A percentile compares a stretch with the other conserved stretches of the same genome.
These are phyloP conservation scores for Tragelaphus oryx DNA, from an alignment of 2,797 vertebrate species.

Conservation along the genomic window DNA sequence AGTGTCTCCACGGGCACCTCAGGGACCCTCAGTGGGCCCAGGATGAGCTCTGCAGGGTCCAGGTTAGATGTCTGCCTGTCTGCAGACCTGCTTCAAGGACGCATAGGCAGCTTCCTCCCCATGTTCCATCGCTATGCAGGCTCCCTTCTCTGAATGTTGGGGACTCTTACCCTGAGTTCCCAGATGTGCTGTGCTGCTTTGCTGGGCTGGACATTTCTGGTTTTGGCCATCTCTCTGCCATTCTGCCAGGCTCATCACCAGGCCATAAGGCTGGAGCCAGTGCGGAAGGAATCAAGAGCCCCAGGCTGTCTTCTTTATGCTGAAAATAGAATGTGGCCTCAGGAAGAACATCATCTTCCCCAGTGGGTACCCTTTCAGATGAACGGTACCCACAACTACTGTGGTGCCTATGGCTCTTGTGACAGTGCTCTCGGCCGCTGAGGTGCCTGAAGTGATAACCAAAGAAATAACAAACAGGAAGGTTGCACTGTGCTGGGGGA, in stretches of 20 bases:
- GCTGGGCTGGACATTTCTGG: not conserved
- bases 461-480: not conserved
- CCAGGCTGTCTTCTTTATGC: not conserved
- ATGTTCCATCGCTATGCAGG: accelerated
- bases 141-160: not conserved
- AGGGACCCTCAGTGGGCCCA: not conserved
- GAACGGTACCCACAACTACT: not conserved
- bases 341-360: not conserved
- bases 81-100: not conserved
- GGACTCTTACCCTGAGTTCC: not conserved
- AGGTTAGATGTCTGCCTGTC: not conserved
- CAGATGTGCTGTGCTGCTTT: not conserved
- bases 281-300: not conserved
- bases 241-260: not conserved
- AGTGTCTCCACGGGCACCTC: not conserved
- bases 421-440: not conserved
- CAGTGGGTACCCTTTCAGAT: not conserved
- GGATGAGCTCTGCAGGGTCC: not conserved
- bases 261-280: not conserved
- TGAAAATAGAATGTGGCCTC: not conserved
- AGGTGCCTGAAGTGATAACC: not conserved
- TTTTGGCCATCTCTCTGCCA: not conserved
- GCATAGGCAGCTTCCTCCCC: not conserved
- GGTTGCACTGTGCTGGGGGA: not conserved
- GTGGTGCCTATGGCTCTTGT: not conserved